Base-by-base conservation (phyloP, 2,888 invertebrate species). In the Noctua janthe region DNA sequence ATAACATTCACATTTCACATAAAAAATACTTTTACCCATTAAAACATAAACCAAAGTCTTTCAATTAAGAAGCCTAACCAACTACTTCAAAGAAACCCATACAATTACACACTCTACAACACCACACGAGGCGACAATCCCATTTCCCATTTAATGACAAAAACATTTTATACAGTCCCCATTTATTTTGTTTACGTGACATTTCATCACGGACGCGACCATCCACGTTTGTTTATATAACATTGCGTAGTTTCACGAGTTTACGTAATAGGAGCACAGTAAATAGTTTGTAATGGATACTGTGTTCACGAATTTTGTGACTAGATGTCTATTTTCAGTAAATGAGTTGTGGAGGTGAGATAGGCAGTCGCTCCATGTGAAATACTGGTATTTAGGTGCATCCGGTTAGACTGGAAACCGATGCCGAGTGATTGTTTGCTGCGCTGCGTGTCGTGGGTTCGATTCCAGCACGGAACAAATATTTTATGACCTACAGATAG, bases 141-240 rank as follows among this genome's bases (percentile, higher is more conserved):
- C 67, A 51, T 54, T 62, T 29, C 69, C 69, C 69, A 43, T 67
- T 1, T 17, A 72, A 77, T 71, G n/a, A 67, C 64, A 43, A 13
- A 69, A 43, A 39, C 62, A 67, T 76, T 76, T 76, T 15, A 39
- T 66, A 29, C 51, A 23, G n/a, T n/a, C 29, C 35, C 69, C 59
- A 79, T 86, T 86, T 76, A 78, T 72, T 71, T 35, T 83, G 78
- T 83, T 87, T 81, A 76, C 77, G 69, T 74, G 88, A 88, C 88
- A 85, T 87, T 83, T 70, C 64, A 47, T 43, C 67, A 67, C 47
- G 72, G 23, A 78, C 43, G 49, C 49, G 39, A 54, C 66, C 5
- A 54, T 76, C 66, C 59, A 15, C 11, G 20, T 79, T 73, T 70
- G 69, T 85, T 85, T 76, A 74, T 54, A 15, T 17, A 72, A 47